These are phyloP conservation scores for Semicossyphus pulcher DNA, from an alignment of 2,113 vertebrate genomes.

Conservation along the genomic window DNA sequence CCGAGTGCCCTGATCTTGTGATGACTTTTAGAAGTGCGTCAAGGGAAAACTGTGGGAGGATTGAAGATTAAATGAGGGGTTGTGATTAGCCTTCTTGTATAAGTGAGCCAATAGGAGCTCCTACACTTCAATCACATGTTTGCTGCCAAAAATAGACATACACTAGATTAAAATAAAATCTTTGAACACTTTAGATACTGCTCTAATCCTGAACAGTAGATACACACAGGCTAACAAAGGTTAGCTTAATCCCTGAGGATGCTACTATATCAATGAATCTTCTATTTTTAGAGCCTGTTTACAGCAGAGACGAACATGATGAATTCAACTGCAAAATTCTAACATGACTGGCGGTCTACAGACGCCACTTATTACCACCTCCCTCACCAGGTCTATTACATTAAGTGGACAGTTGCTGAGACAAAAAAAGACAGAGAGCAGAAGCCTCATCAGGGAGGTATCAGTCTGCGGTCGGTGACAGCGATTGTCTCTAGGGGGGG, in stretches of 20 bases:
- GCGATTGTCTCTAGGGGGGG: conserved; percentile 11
- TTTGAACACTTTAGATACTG: background rate
- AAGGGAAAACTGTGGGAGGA: background rate
- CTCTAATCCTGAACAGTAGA: background rate
- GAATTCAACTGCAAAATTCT: background rate
- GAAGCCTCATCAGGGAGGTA: conserved; percentile 5
- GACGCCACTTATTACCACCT: background rate
- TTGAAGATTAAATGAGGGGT: conserved; percentile 18
- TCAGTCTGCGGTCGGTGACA: conserved; percentile 28
- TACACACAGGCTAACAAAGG: background rate
- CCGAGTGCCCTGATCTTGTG: background rate
- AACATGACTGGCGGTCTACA: too few relatives aligned
- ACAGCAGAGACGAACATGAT: background rate
- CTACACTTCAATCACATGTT: background rate
- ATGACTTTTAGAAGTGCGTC: conserved; percentile 1
- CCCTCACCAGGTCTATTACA: background rate
- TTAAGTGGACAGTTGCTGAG: background rate
- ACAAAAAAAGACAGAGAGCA: background rate
- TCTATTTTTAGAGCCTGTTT: background rate
- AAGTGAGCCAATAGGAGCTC: conserved; percentile 20
- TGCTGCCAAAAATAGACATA: background rate
- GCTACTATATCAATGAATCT: background rate
- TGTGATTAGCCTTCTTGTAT: conserved; percentile 22
- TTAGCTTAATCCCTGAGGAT: background rate
- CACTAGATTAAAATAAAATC: conserved; percentile 1